Conservation (phyloP, 2,888 invertebrate genomes). For the Cephus rjabovi region DNA sequence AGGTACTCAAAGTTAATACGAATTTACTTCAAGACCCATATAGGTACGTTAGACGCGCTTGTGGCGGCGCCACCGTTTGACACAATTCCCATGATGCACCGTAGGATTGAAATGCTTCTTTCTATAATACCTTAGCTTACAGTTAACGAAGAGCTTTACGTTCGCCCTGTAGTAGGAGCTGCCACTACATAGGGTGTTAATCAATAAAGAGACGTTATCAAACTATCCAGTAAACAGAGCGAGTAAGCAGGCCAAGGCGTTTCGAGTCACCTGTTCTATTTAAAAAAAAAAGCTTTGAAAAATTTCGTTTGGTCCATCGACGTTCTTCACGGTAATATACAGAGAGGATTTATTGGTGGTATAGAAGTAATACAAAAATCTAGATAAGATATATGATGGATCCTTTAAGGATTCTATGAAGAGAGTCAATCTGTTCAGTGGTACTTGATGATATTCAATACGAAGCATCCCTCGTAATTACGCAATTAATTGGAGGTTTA, state of each 20-base stretch:
- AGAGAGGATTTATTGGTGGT: not conserved
- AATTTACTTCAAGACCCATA: no score
- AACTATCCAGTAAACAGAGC: not conserved
- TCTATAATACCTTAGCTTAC: not conserved
- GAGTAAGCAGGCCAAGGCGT: not conserved
- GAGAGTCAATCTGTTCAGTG: not conserved
- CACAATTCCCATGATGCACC: no score
- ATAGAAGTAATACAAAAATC: not conserved
- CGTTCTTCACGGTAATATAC: not conserved
- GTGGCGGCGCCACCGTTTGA: no score
- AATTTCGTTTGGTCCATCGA: not conserved
- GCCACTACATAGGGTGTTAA: not conserved
- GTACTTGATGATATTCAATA: not conserved
- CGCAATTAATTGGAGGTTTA: not conserved
- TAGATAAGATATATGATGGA: no score
- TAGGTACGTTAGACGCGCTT: no score
- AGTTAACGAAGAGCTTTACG: not conserved
- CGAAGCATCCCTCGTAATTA: not conserved
- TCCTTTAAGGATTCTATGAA: not conserved
- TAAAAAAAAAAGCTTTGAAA: not conserved
- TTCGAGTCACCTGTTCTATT: not conserved
- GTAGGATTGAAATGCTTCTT: no score
- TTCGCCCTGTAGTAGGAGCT: not conserved
- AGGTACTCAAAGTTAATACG: no score
- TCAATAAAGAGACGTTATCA: not conserved